Evolutionary conservation across 2,797 vertebrate species (phyloP).

Genomic region (Leptatherina wallacei): DNA sequence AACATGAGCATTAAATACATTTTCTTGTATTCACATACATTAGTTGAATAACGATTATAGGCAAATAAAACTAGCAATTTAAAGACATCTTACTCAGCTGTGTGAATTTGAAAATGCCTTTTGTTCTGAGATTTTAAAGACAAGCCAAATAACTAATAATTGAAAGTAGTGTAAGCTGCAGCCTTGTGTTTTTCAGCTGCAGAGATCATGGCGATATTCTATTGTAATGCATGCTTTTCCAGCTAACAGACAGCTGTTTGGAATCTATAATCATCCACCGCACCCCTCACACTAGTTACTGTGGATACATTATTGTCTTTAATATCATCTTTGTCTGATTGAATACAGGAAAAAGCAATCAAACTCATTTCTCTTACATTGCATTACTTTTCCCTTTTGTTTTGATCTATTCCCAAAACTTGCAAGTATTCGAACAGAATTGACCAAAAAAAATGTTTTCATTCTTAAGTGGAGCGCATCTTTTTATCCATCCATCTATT

Average conservation of each 20-base stretch:
- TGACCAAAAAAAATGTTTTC: no score
- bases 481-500: no score
- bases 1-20: neutral
- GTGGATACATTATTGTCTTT: neutral
- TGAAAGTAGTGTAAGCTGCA: neutral
- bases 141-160: neutral
- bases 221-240: neutral
- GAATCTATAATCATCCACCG: neutral
- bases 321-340: neutral
- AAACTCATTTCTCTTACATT: no score
- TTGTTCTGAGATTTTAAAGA: neutral
- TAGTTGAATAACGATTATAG: neutral
- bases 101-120: neutral
- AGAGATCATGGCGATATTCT: neutral
- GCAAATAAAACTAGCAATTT: neutral
- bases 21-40: neutral
- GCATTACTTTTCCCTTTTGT: no score
- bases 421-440: no score
- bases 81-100: neutral
- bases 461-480: no score
- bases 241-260: neutral
- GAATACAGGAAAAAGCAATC: neutral
- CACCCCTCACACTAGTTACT: neutral
- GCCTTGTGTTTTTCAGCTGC: neutral
- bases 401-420: no score